phyloP scores from a whole-genome alignment of 37 sponge, comb jelly and placozoan species.

The Lycopodina hypogea region DNA sequence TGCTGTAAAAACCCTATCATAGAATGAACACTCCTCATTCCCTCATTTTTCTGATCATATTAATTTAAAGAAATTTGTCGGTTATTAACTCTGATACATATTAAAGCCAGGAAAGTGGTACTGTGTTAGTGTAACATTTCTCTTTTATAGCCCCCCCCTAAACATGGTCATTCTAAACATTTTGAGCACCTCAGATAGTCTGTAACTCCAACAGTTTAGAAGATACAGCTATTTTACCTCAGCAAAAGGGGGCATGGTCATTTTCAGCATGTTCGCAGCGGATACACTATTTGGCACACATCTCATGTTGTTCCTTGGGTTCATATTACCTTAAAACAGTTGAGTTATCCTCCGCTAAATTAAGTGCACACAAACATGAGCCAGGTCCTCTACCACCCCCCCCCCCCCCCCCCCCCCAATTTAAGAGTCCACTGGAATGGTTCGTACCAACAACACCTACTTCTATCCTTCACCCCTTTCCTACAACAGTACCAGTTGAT shows the following conservation, averaged over 20 bases:
- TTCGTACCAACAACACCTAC: no score
- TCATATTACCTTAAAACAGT: no score
- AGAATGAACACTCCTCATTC: not conserved
- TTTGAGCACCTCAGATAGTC: no score
- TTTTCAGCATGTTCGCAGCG: not conserved
- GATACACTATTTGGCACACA: not conserved
- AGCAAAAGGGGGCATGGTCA: not conserved
- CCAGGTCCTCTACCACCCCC: not conserved
- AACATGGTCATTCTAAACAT: no score
- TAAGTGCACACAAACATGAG: conserved; percentile 1
- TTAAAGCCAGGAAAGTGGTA: not conserved
- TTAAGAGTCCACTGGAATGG: no score
- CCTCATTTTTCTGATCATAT: not conserved
- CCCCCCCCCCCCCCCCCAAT: no score
- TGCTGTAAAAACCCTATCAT: conserved; percentile 12
- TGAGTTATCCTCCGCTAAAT: no score
- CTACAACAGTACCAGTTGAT: no score
- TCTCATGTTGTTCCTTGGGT: not conserved
- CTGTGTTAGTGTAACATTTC: not conserved
- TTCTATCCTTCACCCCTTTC: no score
- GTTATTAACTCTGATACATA: not conserved
- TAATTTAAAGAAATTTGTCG: not conserved
- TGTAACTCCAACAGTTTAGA: conserved; percentile 1
- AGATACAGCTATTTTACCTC: not conserved
- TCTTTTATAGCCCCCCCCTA: conserved; percentile 1